phyloP scores from a whole-genome alignment of 2,888 invertebrate species.

The Eutolmus rufibarbis region DNA sequence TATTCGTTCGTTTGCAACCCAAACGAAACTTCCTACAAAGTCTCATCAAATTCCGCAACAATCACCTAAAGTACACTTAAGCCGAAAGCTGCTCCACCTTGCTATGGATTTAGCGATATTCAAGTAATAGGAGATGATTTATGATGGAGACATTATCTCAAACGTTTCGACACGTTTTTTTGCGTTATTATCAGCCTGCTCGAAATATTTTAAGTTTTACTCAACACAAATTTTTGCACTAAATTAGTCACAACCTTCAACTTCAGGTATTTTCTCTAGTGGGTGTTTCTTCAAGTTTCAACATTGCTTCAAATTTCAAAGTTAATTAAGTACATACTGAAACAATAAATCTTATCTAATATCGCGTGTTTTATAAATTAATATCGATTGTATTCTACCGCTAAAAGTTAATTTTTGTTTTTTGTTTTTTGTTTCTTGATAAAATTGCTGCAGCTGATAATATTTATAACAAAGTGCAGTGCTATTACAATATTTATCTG shows the following conservation, averaged over 20 bases:
- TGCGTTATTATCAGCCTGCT: not conserved
- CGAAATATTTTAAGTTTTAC: not conserved
- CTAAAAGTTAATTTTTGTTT: not conserved
- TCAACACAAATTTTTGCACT: not conserved
- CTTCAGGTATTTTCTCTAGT: not conserved
- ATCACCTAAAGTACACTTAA: too few species aligned
- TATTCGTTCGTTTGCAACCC: too few species aligned
- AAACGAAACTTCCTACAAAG: too few species aligned
- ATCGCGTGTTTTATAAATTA: not conserved
- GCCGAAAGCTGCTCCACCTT: not conserved
- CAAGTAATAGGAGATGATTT: not conserved
- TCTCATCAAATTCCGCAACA: too few species aligned
- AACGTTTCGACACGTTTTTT: not conserved
- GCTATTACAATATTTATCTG: not conserved
- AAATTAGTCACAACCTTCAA: not conserved
- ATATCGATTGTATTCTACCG: not conserved
- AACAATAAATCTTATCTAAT: not conserved
- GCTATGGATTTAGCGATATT: not conserved
- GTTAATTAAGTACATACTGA: not conserved
- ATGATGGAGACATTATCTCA: not conserved
- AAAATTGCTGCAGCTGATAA: not conserved
- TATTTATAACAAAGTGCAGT: not conserved
- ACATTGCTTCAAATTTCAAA: not conserved
- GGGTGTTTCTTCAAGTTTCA: not conserved
- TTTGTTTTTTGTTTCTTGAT: not conserved